Percentiles rank a stretch among this genome's conserved stretches.
Conservation (phyloP, 2,797 vertebrate species). For the Nothura maculosa region DNA sequence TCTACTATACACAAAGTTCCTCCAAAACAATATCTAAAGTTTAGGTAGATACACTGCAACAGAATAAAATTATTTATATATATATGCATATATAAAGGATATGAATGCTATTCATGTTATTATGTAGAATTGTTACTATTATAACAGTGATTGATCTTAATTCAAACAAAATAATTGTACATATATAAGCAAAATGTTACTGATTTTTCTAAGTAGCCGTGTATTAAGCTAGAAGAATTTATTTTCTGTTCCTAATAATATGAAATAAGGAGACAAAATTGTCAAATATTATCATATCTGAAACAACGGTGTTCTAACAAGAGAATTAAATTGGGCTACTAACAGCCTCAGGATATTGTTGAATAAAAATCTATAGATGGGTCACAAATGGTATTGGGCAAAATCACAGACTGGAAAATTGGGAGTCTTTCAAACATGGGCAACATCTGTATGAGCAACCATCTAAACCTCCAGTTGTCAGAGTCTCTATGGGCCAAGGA, state of each 20-base stretch:
- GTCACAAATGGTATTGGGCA: neutral
- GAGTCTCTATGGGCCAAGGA: accelerated
- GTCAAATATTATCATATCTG: neutral
- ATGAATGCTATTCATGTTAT: neutral
- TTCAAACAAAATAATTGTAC: neutral
- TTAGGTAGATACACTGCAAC: neutral
- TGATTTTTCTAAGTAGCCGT: accelerated
- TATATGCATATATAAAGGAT: no score
- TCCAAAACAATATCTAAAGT: neutral
- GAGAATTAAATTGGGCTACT: neutral
- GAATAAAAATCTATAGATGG: neutral
- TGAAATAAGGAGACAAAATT: neutral
- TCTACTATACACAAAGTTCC: neutral
- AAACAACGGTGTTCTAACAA: neutral
- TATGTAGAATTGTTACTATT: neutral
- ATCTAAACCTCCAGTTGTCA: neutral
- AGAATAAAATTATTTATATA: neutral
- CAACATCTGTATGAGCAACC: neutral
- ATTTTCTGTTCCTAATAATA: neutral
- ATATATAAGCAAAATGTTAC: neutral
- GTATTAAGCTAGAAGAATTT: neutral
- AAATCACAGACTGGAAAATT: neutral
- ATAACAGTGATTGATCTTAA: neutral
- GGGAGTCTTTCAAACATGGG: neutral
- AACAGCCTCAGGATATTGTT: neutral